A percentile compares a stretch with the other conserved stretches of the same genome.
phyloP scores from a whole-genome alignment of 2,113 vertebrate genomes.

The Istiophorus platypterus region DNA sequence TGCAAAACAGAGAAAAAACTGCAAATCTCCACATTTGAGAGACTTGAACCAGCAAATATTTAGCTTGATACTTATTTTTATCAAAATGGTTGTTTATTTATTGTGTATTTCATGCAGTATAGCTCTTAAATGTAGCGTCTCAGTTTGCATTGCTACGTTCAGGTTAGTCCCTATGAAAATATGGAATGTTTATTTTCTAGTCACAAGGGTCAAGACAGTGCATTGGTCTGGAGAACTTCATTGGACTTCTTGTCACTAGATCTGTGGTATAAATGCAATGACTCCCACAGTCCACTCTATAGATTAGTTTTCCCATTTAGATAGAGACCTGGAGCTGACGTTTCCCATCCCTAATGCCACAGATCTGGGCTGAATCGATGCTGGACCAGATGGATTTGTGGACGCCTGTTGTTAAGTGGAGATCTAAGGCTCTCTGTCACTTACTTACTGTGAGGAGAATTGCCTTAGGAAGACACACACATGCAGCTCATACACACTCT shows the following conservation, averaged over 20 bases:
- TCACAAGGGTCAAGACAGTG: not conserved
- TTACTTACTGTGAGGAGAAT: conserved; percentile 57
- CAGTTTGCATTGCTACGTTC: too few species aligned
- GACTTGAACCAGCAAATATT: not conserved
- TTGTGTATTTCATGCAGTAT: not conserved
- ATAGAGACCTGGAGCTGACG: conserved; percentile 35
- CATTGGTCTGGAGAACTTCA: not conserved
- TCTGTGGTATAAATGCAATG: conserved; percentile 39
- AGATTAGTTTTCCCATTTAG: conserved; percentile 51
- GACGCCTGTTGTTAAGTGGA: conserved; percentile 65
- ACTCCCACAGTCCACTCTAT: conserved; percentile 28
- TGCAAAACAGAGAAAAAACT: too few species aligned
- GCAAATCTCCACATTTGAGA: not conserved
- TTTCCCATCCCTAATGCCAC: conserved; percentile 40
- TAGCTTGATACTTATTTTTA: not conserved
- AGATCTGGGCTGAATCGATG: conserved; percentile 58
- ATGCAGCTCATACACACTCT: conserved; percentile 16
- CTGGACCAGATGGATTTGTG: conserved; percentile 56
- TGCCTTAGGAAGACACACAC: conserved; percentile 46
- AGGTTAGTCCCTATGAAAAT: not conserved
- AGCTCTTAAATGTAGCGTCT: not conserved
- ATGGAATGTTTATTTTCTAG: not conserved
- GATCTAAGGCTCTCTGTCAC: conserved; percentile 68
- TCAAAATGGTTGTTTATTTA: not conserved
- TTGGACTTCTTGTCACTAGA: conserved; percentile 7